Evolutionary conservation across 2,888 invertebrate genomes (phyloP), one percentile per base, ranked within the genome.

Genomic region (Sussaba pulchella): DNA sequence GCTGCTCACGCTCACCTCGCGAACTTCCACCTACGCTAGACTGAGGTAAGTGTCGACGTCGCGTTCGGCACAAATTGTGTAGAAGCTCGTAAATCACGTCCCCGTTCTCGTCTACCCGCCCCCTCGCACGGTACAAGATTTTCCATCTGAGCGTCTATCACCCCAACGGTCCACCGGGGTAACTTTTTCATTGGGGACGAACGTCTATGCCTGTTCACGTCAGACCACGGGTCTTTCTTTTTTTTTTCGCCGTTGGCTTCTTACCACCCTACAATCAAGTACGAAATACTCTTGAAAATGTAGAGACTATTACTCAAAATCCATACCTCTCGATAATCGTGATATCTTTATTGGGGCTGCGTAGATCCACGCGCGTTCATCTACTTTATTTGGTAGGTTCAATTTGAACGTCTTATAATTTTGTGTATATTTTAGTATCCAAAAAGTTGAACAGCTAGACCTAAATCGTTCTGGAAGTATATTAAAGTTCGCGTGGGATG

Each of bases 51-150:
- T 75, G 80, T 78, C 77, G 78, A 78, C 74, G 43, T 70, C 54
- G 69, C 52, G 75, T 76, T 81, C 72, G 64, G 73, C 70, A 76
- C 73, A 78, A 83, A 83, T 83, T 78, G 69, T 75, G 75, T 61
- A 72, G 71, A 43, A 75, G 69, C 69, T 76, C 81, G 66, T 81
- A 83, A 78, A 83, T 83, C 78, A 81, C 75, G 61, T 52, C 36
- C 17, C 64, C 59, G 19, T 66, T 67, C 47, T n/a, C 57, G 26
- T 24, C 26, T 45, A 57, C 47, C 47, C 41, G 17, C 43, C 26
- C 52, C 47, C 41, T 21, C 43, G 19, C 52, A 14, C 73, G 5
- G 47, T 36, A 57, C 70, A 52, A 74, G 66, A 12, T 82, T 82
- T 80, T 79, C 64, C 64, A 76, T 79, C 63, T 14, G 45, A 66